Evolutionary conservation across 2,113 vertebrate genomes (phyloP), one percentile per base, ranked within the genome.

Genomic region (Nicator chloris): DNA sequence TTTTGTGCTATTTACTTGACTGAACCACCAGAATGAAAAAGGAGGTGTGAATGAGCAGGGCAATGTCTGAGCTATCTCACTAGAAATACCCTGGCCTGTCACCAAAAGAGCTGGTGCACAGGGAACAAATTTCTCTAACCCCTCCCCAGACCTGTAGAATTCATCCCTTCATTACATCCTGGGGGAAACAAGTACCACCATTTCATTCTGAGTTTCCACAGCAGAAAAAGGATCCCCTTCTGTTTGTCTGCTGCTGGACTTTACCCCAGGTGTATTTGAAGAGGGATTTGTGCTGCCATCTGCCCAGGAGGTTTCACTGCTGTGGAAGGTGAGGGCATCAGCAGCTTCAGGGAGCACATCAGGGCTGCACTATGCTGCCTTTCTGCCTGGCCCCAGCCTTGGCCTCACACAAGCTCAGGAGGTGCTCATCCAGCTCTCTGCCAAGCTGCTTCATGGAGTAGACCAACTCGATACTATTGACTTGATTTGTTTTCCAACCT

Each of bases 291-390:
- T 15, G 5, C 51, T 63, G 47, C 20, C 4, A 11, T 11, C 59
- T 83, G 53, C 50, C 63, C 0, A 0, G 31, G 11, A 40, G 7
- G 6, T 50, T 63, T 47, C 3, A 0, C 37, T 72, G 31, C 28
- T 26, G 4, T 16, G 19, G 63, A 51, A 72, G 30, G 31, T n/a
- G 11, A 66, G 47, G 45, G 42, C 42, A 89, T 27, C 64, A 57
- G 9, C 42, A 57, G 47, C 4, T 4, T 15, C 39, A 42, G 27
- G 7, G 14, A 19, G 17, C 15, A 26, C n/a, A 53, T 11, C 30
- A 54, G 42, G 39, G 7, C 28, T 57, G 44, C 0, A 3, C 8
- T 18, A 31, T 20, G 42, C 61, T 79, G 69, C 18, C 37, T 7
- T 56, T 77, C 91, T 65, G 47, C 33, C 42, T 45, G 26, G 11